Conservation (phyloP, 2,888 invertebrate species). For the Eustalomyia histrio region DNA sequence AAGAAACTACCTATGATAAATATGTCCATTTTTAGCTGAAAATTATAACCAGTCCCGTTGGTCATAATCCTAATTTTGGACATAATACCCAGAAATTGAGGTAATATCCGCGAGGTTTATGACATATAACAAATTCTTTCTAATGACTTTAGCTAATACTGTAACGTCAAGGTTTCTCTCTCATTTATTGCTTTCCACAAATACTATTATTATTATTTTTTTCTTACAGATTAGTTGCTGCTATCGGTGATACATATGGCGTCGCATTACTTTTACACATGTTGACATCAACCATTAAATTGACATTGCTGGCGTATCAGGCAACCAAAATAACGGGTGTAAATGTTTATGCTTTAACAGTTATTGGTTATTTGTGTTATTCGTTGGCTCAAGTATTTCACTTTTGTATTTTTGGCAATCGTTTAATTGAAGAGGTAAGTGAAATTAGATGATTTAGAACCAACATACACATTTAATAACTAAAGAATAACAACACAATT, state of each 20-base stretch:
- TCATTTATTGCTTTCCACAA: background rate
- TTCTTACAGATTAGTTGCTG: constrained; percentile 85
- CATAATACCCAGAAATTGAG: no score
- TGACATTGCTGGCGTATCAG: constrained; percentile 91
- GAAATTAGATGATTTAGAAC: background rate
- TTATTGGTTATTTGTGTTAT: constrained; percentile 89
- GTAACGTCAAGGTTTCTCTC: no score
- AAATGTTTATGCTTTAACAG: constrained; percentile 88
- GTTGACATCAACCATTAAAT: constrained; percentile 90
- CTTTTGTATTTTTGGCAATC: constrained; percentile 92
- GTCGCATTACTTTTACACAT: constrained; percentile 91
- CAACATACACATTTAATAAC: background rate
- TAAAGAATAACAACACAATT: background rate
- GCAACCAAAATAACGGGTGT: constrained; percentile 91
- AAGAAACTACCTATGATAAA: no score
- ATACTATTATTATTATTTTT: constrained; percentile 2
- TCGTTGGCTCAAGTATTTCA: constrained; percentile 91
- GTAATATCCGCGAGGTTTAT: no score
- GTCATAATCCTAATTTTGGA: no score
- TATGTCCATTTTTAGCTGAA: no score
- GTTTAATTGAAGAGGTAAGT: constrained; percentile 90
- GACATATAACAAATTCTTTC: no score
- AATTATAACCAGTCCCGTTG: no score
- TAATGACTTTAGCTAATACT: no score
- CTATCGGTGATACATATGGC: constrained; percentile 91